Evolutionary conservation across 1,140 invertebrate genomes (phyloP), one percentile per base, ranked within the genome.

Genomic region (Centruroides vittatus): DNA sequence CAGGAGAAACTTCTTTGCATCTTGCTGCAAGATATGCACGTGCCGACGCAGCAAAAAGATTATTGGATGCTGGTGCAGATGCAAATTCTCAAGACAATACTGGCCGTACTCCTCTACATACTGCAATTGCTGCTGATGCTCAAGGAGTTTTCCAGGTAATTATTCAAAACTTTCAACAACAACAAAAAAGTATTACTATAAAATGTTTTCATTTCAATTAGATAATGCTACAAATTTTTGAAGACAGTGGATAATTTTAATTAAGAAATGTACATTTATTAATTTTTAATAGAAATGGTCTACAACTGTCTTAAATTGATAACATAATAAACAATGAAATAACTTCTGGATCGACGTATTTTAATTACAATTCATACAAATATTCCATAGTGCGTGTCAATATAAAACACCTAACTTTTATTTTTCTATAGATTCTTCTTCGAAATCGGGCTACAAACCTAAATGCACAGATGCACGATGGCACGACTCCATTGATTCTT

Each of bases 61-160:
- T 98, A 0, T 74, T 98, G 41, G 94, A 98, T 70, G 89, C 88
- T 11, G 93, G 93, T 5, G 92, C 93, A 0, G 93, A 98, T 71
- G 90, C 91, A 5, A 98, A 98, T 73, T 86, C 88, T 0, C 88
- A 91, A 71, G 93, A 97, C 71, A 89, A 91, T 67, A 94, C 90
- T 0, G 93, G 94, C 0, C 75, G 94, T 10, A 95, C 93, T 4
- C 93, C 93, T 1, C 72, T 98, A 3, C 94, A 97, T 73, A 86
- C 93, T 0, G 92, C 93, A 0, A 90, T 97, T 0, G 93, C 93
- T 0, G 90, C 93, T 0, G 94, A 97, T 74, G 93, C 94, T 4
- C 86, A 93, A 78, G 93, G 93, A 8, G 94, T 96, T 0, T 65
- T 65, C 35, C 64, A 65, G 60, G 64, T 65, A 58, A 55, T 12